phyloP scores from a whole-genome alignment of 2,797 vertebrate genomes.

The Mareca penelope region DNA sequence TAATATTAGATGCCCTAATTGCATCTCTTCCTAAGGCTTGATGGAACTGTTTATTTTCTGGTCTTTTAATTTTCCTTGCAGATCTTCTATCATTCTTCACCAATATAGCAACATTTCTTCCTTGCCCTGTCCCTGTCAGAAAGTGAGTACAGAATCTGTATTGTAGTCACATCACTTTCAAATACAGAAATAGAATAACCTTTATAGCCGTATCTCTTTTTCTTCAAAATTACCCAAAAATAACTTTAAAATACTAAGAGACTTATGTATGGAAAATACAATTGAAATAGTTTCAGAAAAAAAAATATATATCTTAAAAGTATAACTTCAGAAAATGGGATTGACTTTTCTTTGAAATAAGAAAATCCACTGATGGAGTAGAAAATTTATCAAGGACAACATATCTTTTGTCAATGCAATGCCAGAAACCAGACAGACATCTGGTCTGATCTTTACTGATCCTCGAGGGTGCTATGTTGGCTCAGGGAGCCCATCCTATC shows the following conservation, averaged over 20 bases:
- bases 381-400: not conserved
- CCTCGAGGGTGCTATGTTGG: rapidly evolving
- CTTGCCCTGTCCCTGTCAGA: not conserved
- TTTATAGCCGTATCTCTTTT: not conserved
- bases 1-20: not conserved
- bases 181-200: not conserved
- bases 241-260: not conserved
- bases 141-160: not conserved
- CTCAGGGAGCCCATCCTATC: not conserved
- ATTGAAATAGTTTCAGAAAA: not conserved
- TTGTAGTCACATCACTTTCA: not conserved
- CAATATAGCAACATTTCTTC: not conserved
- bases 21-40: not conserved
- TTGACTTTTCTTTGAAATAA: not conserved
- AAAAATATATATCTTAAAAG: not conserved
- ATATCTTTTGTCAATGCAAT: not conserved
- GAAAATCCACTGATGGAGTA: not conserved
- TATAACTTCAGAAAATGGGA: not conserved
- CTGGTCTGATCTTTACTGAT: not conserved
- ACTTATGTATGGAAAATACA: rapidly evolving
- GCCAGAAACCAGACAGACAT: not conserved
- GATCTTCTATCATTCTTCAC: not conserved
- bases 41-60: not conserved
- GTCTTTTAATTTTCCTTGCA: not conserved
- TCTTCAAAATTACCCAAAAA: not conserved